phyloP scores from a whole-genome alignment of 2,113 vertebrate genomes.

The Nycticorax nycticorax region DNA sequence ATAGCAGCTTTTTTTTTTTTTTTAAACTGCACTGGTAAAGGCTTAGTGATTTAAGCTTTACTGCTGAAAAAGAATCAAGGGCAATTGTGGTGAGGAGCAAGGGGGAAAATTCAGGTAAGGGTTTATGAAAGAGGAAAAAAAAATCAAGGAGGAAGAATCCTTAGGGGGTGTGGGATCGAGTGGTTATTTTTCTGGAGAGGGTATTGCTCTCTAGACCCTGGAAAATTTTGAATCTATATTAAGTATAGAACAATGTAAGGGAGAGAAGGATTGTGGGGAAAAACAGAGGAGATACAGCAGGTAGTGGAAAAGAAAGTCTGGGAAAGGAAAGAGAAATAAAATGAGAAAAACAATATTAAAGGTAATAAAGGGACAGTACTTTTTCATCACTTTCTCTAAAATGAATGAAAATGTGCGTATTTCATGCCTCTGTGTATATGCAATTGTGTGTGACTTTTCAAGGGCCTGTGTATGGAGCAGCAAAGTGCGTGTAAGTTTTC shows the following conservation, averaged over 20 bases:
- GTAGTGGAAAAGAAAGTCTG: background rate
- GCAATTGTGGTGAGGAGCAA: background rate
- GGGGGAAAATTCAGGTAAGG: background rate
- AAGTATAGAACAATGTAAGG: background rate
- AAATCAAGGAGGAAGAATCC: background rate
- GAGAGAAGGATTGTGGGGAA: background rate
- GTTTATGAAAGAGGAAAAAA: background rate
- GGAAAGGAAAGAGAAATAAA: background rate
- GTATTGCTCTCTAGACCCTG: background rate
- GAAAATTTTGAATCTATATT: background rate
- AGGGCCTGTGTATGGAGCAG: background rate
- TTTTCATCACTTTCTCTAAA: conserved; percentile 11
- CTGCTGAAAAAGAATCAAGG: background rate
- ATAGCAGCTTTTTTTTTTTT: background rate
- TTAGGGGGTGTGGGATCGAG: background rate
- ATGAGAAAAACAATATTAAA: conserved; percentile 4
- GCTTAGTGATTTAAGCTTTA: background rate
- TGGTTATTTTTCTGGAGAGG: background rate
- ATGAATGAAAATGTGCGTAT: conserved; percentile 40
- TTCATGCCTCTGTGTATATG: background rate
- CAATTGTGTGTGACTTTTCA: background rate
- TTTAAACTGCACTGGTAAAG: background rate
- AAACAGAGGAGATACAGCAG: background rate
- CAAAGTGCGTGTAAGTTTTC: background rate
- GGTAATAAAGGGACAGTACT: background rate